These are phyloP conservation scores for Chirona hameri DNA, from an alignment of 2,888 invertebrate genomes.

Conservation along the genomic window DNA sequence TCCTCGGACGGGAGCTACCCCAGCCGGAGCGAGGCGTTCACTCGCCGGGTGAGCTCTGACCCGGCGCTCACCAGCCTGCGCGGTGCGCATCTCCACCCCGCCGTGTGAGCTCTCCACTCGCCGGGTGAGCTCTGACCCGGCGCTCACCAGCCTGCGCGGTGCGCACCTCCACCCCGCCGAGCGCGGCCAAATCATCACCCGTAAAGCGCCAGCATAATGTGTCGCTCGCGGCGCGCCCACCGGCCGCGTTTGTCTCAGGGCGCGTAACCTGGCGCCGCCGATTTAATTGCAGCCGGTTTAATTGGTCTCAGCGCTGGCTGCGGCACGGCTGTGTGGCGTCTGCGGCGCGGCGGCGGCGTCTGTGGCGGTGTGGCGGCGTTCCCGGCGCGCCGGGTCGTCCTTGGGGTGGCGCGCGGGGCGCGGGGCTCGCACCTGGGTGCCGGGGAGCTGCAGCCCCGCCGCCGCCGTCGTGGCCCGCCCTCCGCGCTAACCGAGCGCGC, in stretches of 20 bases:
- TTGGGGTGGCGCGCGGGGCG: background rate
- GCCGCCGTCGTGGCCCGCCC: background rate
- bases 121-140: background rate
- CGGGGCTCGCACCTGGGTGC: background rate
- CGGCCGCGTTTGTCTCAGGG: background rate
- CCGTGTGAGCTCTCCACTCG: background rate
- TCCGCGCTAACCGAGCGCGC: conserved; percentile 6
- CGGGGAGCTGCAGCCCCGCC: background rate
- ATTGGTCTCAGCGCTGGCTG: background rate
- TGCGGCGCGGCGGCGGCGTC: no score
- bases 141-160: background rate
- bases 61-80: background rate
- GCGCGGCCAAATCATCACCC: background rate
- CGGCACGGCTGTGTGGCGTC: background rate
- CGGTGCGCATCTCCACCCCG: background rate
- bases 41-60: no score
- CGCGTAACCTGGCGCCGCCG: background rate
- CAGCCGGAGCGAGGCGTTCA: no score
- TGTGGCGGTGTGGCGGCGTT: background rate
- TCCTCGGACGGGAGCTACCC: no score
- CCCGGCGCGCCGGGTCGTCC: background rate
- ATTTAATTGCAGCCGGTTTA: background rate
- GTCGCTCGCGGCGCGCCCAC: background rate
- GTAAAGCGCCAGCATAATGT: background rate
- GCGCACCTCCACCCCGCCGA: background rate